Conservation (phyloP, 1,140 invertebrate species). For the Physella acuta region DNA sequence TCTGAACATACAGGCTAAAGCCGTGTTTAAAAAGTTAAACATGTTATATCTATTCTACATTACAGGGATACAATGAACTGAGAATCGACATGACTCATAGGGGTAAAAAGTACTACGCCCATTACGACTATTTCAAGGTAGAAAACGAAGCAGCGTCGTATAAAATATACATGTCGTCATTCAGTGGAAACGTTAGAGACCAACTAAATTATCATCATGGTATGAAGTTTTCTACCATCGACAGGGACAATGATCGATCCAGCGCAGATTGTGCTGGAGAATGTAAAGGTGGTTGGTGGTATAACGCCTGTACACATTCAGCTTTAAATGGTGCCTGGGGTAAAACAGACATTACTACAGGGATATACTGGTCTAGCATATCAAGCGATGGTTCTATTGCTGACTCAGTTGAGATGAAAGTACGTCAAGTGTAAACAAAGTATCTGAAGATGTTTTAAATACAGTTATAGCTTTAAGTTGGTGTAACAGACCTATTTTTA, state of each 20-base stretch:
- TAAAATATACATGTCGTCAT: not conserved
- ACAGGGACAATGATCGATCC: slow-evolving; percentile 73
- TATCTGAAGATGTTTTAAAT: too few species aligned
- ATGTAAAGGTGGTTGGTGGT: not conserved
- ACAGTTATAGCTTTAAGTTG: too few species aligned
- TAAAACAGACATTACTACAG: too few species aligned
- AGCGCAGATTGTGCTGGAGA: slow-evolving; percentile 67
- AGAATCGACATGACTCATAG: not conserved
- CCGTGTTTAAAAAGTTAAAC: too few species aligned
- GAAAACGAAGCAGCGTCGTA: not conserved
- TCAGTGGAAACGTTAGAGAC: not conserved
- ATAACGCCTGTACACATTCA: not conserved
- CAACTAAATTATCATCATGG: slow-evolving; percentile 64
- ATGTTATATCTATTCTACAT: too few species aligned
- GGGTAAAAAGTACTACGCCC: not conserved
- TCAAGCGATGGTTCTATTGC: too few species aligned
- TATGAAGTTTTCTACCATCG: slow-evolving; percentile 70
- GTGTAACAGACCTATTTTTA: too few species aligned
- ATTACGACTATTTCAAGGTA: not conserved
- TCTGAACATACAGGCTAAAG: too few species aligned
- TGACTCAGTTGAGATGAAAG: too few species aligned
- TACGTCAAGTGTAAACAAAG: too few species aligned
- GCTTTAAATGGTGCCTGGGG: not conserved
- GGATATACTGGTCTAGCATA: too few species aligned
- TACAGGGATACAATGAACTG: not conserved